Percentiles rank a stretch among this genome's conserved stretches.
phyloP scores from a whole-genome alignment of 92 coral and sea anemone species.

The Paramuricea clavata region DNA sequence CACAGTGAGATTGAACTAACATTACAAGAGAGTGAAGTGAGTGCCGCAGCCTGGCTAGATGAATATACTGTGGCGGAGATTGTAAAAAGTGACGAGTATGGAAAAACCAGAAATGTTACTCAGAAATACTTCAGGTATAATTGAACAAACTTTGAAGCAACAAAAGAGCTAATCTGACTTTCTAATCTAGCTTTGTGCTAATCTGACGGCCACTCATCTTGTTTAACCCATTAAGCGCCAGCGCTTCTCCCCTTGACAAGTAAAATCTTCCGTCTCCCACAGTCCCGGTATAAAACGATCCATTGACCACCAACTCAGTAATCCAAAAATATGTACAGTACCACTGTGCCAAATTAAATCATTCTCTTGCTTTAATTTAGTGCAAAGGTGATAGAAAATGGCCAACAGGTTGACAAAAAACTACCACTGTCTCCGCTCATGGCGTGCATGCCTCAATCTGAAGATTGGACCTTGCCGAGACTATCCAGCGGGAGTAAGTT shows the following conservation, averaged over 20 bases:
- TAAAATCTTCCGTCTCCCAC: no score
- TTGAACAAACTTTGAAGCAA: no score
- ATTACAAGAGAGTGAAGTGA: constrained; percentile 71
- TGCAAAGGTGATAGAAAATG: constrained; percentile 76
- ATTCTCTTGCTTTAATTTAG: no score
- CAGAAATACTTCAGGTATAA: constrained; percentile 81
- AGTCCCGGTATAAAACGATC: background rate
- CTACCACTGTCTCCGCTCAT: constrained; percentile 87
- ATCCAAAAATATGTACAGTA: background rate
- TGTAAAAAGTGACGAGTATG: constrained; percentile 90
- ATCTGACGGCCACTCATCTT: no score
- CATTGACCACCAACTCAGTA: no score
- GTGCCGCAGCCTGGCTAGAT: constrained; percentile 94
- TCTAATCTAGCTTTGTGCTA: no score
- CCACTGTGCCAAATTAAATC: no score
- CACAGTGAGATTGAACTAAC: constrained; percentile 70
- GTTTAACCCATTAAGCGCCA: no score
- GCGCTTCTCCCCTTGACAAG: no score
- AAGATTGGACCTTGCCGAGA: constrained; percentile 67
- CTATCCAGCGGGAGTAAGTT: constrained; percentile 93
- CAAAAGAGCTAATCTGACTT: no score
- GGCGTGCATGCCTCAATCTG: constrained; percentile 78
- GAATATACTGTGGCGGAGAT: constrained; percentile 65
- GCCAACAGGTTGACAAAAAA: constrained; percentile 51
- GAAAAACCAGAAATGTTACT: constrained; percentile 79